These are phyloP conservation scores for Trochalopteron elliotii DNA, from an alignment of 2,113 vertebrate species.

Conservation along the genomic window DNA sequence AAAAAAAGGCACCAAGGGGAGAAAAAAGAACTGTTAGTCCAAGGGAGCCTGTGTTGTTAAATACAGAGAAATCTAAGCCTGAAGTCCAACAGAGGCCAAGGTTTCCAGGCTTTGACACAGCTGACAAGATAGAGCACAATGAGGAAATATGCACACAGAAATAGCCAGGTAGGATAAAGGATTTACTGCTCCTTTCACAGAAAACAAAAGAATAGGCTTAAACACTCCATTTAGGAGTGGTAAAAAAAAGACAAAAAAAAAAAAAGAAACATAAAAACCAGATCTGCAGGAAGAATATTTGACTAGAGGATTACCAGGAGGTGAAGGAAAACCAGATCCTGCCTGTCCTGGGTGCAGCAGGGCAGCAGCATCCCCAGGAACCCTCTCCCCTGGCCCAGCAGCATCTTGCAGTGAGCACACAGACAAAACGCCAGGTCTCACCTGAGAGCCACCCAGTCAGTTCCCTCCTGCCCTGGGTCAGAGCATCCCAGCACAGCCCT, in stretches of 20 bases:
- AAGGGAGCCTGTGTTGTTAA: slow-evolving; percentile 29
- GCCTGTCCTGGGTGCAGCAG: background rate
- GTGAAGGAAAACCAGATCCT: background rate
- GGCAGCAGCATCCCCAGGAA: background rate
- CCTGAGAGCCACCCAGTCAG: background rate
- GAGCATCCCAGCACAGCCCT: background rate
- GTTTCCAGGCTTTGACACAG: slow-evolving; percentile 51
- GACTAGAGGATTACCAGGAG: slow-evolving; percentile 13
- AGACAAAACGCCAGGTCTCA: background rate
- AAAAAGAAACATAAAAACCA: background rate
- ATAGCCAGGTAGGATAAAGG: slow-evolving; percentile 63
- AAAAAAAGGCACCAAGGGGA: background rate
- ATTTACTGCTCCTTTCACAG: slow-evolving; percentile 57
- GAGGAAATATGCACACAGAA: slow-evolving; percentile 35
- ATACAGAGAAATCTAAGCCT: slow-evolving; percentile 30
- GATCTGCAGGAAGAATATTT: slow-evolving; percentile 26
- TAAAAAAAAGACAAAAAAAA: background rate
- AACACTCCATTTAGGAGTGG: slow-evolving; percentile 31
- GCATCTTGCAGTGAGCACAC: background rate
- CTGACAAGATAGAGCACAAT: slow-evolving; percentile 47
- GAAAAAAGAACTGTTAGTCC: slow-evolving; percentile 4
- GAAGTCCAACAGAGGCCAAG: slow-evolving; percentile 31
- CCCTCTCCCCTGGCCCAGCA: background rate
- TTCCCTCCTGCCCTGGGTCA: background rate
- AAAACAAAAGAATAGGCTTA: slow-evolving; percentile 64